Conservation (phyloP, 2,888 invertebrate genomes). For the Zelleria hepariella region DNA sequence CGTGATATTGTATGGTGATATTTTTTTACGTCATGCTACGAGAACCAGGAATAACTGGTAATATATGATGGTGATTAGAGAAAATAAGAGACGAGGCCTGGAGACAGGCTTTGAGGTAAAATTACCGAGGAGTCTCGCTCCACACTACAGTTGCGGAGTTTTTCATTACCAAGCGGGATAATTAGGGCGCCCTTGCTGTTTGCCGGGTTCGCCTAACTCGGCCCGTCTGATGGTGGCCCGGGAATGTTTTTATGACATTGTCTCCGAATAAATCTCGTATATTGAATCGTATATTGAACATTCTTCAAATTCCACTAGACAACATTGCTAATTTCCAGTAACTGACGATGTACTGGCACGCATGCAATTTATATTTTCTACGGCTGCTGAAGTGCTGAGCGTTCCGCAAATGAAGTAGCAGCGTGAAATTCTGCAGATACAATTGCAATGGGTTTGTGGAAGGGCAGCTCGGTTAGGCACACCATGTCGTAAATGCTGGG, state of each 20-base stretch:
- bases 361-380: too few species aligned
- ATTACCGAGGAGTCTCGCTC: slow-evolving; percentile 37
- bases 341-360: neutral
- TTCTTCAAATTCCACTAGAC: neutral
- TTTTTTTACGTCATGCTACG: neutral
- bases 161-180: slow-evolving; percentile 64
- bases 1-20: neutral
- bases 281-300: neutral
- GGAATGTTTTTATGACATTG: too few species aligned
- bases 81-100: slow-evolving; percentile 47
- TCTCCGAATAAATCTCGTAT: neutral
- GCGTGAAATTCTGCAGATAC: neutral
- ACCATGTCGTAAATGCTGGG: slow-evolving; percentile 48
- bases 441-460: neutral
- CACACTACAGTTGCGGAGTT: slow-evolving; percentile 29
- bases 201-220: neutral
- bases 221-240: too few species aligned
- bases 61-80: slow-evolving; percentile 39
- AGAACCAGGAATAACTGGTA: neutral
- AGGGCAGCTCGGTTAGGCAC: slow-evolving; percentile 26
- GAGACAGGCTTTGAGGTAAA: slow-evolving; percentile 46
- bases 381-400: too few species aligned
- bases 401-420: neutral
- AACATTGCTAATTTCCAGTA: neutral
- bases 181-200: slow-evolving; percentile 42